A percentile compares a stretch with the other conserved stretches of the same genome.
Evolutionary conservation across 2,888 invertebrate species (phyloP).

Genomic region (Latrodectus hesperus): DNA sequence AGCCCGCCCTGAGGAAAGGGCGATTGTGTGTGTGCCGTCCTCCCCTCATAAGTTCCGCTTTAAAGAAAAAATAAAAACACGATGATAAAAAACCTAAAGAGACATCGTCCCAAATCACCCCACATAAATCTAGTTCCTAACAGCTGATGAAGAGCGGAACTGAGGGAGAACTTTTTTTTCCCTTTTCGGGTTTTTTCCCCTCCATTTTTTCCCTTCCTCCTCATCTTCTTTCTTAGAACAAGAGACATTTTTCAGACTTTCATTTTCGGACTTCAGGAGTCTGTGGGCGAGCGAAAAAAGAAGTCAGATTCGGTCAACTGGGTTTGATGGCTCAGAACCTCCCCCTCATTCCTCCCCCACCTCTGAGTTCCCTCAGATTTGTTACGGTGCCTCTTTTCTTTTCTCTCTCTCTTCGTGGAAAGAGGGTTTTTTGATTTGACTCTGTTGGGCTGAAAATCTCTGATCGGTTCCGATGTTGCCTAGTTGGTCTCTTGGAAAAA

Average conservation of each 20-base stretch:
- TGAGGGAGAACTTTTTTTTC: constrained; percentile 28
- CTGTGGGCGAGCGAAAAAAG: background rate
- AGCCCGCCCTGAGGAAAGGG: constrained; percentile 18
- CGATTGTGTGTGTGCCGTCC: constrained; percentile 55
- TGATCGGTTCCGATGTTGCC: background rate
- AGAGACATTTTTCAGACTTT: constrained; percentile 69
- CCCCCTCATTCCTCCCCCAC: background rate
- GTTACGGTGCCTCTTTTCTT: constrained; percentile 49
- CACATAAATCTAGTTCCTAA: constrained; percentile 68
- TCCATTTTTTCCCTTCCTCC: constrained; percentile 3
- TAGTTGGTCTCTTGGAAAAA: constrained; percentile 2
- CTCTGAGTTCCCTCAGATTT: constrained; percentile 24
- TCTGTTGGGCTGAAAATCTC: background rate
- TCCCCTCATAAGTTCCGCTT: constrained; percentile 66
- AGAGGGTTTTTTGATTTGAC: background rate
- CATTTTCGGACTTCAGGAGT: constrained; percentile 60
- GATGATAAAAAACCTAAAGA: constrained; percentile 58
- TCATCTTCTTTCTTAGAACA: constrained; percentile 40
- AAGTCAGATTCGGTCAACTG: constrained; percentile 57
- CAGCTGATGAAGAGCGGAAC: constrained; percentile 66
- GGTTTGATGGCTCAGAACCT: constrained; percentile 56
- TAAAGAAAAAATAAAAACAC: constrained; percentile 57
- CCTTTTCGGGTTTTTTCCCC: constrained; percentile 49
- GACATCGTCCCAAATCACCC: constrained; percentile 67
- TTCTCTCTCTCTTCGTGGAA: background rate